Evolutionary conservation across 1,140 invertebrate genomes (phyloP).

Genomic region (Hyles vespertilio): DNA sequence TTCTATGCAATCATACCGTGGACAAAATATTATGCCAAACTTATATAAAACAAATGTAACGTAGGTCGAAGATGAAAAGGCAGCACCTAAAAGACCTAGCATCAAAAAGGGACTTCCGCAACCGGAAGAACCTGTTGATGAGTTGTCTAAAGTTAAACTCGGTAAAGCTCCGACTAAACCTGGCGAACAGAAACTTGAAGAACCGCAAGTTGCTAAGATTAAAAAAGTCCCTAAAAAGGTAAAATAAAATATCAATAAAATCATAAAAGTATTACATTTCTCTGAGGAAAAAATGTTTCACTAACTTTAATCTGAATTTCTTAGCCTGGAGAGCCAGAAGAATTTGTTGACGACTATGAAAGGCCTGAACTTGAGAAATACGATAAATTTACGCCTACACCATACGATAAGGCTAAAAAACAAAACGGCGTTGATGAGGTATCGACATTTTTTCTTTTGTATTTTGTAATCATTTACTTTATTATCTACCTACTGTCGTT

Average conservation of each 20-base stretch:
- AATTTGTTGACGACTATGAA: slow-evolving; percentile 72
- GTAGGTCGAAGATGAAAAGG: slow-evolving; percentile 61
- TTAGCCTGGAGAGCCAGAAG: slow-evolving; percentile 55
- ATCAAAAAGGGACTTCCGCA: slow-evolving; percentile 73
- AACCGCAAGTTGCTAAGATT: slow-evolving; percentile 54
- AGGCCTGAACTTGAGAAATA: slow-evolving; percentile 72
- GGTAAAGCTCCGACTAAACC: slow-evolving; percentile 68
- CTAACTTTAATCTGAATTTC: slow-evolving; percentile 18
- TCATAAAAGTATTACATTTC: neutral
- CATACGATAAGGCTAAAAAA: slow-evolving; percentile 51
- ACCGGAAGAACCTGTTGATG: slow-evolving; percentile 76
- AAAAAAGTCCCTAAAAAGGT: slow-evolving; percentile 60
- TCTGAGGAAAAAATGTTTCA: neutral
- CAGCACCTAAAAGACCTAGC: slow-evolving; percentile 67
- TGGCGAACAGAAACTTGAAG: slow-evolving; percentile 59
- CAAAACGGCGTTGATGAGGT: slow-evolving; percentile 46
- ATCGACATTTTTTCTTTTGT: slow-evolving; percentile 5
- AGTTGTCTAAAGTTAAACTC: slow-evolving; percentile 65
- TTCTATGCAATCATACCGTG: neutral
- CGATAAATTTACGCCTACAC: slow-evolving; percentile 56
- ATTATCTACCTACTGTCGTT: too few relatives aligned
- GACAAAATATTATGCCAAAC: neutral
- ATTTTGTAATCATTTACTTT: too few relatives aligned
- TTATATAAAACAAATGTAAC: slow-evolving; percentile 18
- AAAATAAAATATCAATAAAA: slow-evolving; percentile 18